phyloP scores from a whole-genome alignment of 2,797 vertebrate genomes.

The Protosalanx chinensis region DNA sequence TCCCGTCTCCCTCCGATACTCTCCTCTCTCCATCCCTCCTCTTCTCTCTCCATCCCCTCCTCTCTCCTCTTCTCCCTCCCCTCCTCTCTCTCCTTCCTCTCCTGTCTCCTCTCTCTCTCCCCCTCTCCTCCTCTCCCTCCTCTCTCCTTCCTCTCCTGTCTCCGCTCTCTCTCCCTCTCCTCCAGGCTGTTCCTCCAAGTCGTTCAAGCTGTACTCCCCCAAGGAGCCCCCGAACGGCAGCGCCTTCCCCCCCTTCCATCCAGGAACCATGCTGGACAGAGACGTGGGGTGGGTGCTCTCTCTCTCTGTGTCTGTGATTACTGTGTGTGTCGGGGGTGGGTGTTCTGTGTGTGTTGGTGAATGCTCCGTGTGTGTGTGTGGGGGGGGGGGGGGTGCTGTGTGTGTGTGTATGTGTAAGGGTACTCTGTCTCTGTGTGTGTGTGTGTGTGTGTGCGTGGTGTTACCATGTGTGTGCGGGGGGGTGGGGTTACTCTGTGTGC shows the following conservation, averaged over 20 bases:
- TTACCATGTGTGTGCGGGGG: too few species aligned
- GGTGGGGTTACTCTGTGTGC: too few species aligned
- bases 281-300: conserved; percentile 87
- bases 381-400: too few species aligned
- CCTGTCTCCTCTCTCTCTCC: background rate
- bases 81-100: background rate
- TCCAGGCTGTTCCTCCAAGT: conserved; percentile 99
- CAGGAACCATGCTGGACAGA: conserved; percentile 99
- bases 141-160: conserved; percentile 11
- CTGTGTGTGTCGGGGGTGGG: background rate
- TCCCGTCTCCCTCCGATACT: background rate
- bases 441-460: conserved; percentile 24
- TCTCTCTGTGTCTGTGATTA: conserved; percentile 20
- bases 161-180: conserved; percentile 7
- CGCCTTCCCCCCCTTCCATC: conserved; percentile 98
- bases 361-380: background rate
- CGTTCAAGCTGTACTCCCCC: conserved; percentile 99
- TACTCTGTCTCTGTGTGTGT: background rate
- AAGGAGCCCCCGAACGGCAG: conserved; percentile 81
- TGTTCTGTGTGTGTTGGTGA: too few species aligned
- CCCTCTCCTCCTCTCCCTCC: background rate
- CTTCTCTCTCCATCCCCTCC: background rate
- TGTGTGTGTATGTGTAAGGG: too few species aligned
- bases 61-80: conserved; percentile 2
- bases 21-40: conserved; percentile 4